Conservation (phyloP, 1,140 invertebrate species). For the Episyrphus balteatus region DNA sequence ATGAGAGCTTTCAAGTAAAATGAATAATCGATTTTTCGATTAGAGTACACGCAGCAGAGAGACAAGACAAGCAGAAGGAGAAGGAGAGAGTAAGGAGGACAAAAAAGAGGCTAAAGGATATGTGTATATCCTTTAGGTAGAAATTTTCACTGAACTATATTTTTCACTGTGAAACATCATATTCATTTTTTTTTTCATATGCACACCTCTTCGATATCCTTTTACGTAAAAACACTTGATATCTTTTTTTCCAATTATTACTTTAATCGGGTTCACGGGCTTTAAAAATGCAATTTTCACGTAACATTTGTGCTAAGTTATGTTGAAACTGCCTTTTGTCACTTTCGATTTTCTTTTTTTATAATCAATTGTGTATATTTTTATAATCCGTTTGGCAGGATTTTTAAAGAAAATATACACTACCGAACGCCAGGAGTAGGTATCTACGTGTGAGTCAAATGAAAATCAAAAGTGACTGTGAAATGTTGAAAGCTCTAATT, state of each 20-base stretch:
- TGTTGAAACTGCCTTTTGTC: neutral
- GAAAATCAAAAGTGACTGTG: neutral
- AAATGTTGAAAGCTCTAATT: no score
- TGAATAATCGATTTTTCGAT: no score
- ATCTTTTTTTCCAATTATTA: neutral
- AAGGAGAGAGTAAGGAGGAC: neutral
- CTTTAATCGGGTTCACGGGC: constrained; percentile 8
- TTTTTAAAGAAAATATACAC: neutral
- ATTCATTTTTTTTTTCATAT: neutral
- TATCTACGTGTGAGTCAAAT: constrained; percentile 8
- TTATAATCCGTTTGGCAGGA: neutral
- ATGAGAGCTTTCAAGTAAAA: no score
- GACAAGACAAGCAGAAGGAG: no score
- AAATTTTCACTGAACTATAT: neutral
- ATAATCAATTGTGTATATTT: neutral
- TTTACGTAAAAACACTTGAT: neutral
- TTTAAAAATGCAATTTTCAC: constrained; percentile 5
- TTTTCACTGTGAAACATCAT: neutral
- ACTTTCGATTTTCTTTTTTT: constrained; percentile 1
- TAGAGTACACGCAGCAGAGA: no score
- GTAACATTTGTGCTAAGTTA: constrained; percentile 8
- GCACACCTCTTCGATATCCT: neutral
- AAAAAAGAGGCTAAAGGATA: constrained; percentile 1
- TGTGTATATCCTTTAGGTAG: neutral
- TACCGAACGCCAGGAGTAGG: constrained; percentile 3